Evolutionary conservation across 2,113 vertebrate species (phyloP).

Genomic region (Puma concolor): DNA sequence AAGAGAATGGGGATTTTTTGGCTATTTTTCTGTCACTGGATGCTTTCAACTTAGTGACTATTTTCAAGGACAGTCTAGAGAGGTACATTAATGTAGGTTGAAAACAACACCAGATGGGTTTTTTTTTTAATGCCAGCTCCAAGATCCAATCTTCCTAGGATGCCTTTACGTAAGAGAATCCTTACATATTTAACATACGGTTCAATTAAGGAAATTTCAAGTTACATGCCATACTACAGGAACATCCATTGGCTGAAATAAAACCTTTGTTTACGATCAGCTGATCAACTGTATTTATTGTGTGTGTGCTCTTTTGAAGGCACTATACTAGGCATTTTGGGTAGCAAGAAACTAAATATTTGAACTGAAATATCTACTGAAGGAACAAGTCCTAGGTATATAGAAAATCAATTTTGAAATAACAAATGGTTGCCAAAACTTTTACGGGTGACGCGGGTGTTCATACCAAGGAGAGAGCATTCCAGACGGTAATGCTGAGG

Average conservation of each 20-base stretch:
- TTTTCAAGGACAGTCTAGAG: constrained; percentile 33
- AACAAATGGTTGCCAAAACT: neutral
- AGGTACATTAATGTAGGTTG: neutral
- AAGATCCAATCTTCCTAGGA: neutral
- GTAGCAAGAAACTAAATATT: neutral
- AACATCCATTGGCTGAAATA: neutral
- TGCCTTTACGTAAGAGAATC: constrained; percentile 11
- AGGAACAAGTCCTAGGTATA: neutral
- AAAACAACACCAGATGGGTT: neutral
- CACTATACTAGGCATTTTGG: neutral
- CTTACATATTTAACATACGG: neutral
- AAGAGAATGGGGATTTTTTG: neutral
- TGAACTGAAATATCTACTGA: neutral
- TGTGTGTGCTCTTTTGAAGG: neutral
- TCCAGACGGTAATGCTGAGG: neutral
- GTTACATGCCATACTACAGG: neutral
- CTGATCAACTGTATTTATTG: neutral
- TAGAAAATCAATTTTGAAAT: constrained; percentile 36
- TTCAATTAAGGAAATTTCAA: constrained; percentile 23
- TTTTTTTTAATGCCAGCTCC: neutral
- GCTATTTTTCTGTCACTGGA: neutral
- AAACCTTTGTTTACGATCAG: neutral
- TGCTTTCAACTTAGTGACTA: neutral
- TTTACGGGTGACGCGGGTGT: neutral
- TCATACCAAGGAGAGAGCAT: neutral